phyloP scores from a whole-genome alignment of 2,797 vertebrate species.

The Ptychobarbus kaznakovi region DNA sequence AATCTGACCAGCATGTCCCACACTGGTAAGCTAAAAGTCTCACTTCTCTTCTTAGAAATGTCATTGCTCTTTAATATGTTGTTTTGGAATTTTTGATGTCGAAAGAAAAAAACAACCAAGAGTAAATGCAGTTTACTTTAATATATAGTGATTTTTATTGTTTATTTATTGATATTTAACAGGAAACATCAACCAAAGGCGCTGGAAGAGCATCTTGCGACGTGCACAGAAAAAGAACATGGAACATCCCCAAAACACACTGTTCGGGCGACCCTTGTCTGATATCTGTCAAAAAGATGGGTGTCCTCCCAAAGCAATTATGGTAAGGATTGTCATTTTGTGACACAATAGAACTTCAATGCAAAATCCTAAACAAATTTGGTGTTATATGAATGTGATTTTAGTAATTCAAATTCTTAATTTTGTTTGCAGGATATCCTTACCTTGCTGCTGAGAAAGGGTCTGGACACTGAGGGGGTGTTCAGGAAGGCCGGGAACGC shows the following conservation, averaged over 20 bases:
- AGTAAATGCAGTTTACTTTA: not conserved
- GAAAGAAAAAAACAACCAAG: not conserved
- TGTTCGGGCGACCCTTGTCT: slow-evolving; percentile 81
- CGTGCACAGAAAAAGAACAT: slow-evolving; percentile 74
- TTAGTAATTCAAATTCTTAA: not conserved
- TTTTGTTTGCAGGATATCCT: slow-evolving; percentile 77
- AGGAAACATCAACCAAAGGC: slow-evolving; percentile 79
- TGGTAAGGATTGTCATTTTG: slow-evolving; percentile 68
- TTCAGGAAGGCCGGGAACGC: slow-evolving; percentile 85
- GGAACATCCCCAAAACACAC: slow-evolving; percentile 62
- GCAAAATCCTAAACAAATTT: not conserved
- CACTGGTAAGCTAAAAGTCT: slow-evolving; percentile 48
- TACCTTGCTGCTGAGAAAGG: slow-evolving; percentile 74
- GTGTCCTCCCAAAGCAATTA: slow-evolving; percentile 76
- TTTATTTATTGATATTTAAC: slow-evolving; percentile 48
- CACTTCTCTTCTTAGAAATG: slow-evolving; percentile 30
- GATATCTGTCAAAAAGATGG: slow-evolving; percentile 75
- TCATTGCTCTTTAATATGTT: not conserved
- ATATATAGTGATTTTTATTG: not conserved
- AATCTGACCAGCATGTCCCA: slow-evolving; percentile 27
- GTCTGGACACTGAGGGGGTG: slow-evolving; percentile 80
- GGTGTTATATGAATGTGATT: not conserved
- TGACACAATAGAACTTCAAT: not conserved
- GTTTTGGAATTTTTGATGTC: slow-evolving; percentile 7
- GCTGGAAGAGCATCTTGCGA: slow-evolving; percentile 78